Conservation (phyloP, 64 coral and sea anemone species). For the Montipora capricornis region DNA sequence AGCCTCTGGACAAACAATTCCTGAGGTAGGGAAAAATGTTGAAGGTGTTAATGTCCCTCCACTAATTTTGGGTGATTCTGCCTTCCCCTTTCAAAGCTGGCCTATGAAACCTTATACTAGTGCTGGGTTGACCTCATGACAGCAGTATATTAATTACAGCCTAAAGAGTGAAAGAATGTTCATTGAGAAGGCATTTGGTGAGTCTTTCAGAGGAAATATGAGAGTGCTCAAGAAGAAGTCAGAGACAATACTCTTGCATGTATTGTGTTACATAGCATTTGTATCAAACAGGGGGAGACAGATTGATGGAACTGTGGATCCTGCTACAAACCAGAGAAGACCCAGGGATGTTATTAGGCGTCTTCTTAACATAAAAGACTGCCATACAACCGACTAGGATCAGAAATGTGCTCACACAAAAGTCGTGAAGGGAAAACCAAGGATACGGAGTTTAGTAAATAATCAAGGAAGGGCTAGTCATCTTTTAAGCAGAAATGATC, state of each 20-base stretch:
- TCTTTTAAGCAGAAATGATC: too few species aligned
- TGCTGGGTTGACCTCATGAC: neutral
- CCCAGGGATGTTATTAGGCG: neutral
- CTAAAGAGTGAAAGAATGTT: conserved; percentile 12
- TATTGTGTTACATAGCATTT: conserved; percentile 39
- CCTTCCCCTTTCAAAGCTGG: conserved; percentile 28
- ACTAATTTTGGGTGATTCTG: conserved; percentile 37
- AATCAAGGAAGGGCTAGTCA: neutral
- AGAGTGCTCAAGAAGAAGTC: conserved; percentile 14
- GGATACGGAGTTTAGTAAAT: conserved; percentile 2
- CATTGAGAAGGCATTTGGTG: conserved; percentile 32
- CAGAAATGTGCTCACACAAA: conserved; percentile 33
- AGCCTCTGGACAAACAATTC: neutral
- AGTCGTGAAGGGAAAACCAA: conserved; percentile 34
- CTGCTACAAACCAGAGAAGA: neutral
- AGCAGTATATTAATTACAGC: conserved; percentile 18
- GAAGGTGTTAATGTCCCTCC: neutral
- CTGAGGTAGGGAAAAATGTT: conserved; percentile 13
- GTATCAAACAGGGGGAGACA: neutral
- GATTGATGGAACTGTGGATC: conserved; percentile 5
- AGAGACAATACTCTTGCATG: conserved; percentile 23
- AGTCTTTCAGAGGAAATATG: conserved; percentile 28
- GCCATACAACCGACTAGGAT: neutral
- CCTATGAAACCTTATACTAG: conserved; percentile 40
- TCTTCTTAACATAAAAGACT: conserved; percentile 32